These are phyloP conservation scores for Mionectes macconnelli DNA, from an alignment of 2,113 vertebrate species.

Conservation along the genomic window DNA sequence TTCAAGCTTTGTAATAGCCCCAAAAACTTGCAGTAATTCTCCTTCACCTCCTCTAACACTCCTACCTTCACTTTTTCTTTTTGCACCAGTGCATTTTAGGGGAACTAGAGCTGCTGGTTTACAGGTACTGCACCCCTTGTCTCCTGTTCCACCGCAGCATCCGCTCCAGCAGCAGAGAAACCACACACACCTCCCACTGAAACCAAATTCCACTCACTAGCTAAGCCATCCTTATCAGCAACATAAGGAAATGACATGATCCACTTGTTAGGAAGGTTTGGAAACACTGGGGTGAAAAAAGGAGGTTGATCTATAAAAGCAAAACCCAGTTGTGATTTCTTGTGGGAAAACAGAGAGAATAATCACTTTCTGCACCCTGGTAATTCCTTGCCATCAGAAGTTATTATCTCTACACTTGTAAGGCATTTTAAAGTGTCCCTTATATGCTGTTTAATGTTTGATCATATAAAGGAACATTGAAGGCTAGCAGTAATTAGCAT, in stretches of 20 bases:
- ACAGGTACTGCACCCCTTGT: not conserved
- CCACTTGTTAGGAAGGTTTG: not conserved
- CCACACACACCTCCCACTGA: fast-evolving
- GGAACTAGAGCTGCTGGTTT: not conserved
- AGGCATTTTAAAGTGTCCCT: not conserved
- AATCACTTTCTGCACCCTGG: not conserved
- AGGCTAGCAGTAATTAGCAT: not conserved
- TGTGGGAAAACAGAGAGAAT: not conserved
- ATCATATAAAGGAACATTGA: not conserved
- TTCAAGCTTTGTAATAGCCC: not conserved
- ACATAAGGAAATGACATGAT: not conserved
- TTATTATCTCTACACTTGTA: not conserved
- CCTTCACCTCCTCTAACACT: not conserved
- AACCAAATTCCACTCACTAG: not conserved
- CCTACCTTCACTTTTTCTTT: not conserved
- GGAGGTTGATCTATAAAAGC: not conserved
- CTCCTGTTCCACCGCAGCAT: not conserved
- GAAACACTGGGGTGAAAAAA: not conserved
- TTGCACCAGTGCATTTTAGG: not conserved
- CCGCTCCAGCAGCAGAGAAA: not conserved
- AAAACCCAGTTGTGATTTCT: not conserved
- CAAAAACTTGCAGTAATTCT: not conserved
- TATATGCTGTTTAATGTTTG: not conserved
- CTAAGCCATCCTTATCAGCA: not conserved
- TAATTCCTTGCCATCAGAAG: not conserved